Evolutionary conservation across 2,797 vertebrate species (phyloP).

Genomic region (Lutra lutra): DNA sequence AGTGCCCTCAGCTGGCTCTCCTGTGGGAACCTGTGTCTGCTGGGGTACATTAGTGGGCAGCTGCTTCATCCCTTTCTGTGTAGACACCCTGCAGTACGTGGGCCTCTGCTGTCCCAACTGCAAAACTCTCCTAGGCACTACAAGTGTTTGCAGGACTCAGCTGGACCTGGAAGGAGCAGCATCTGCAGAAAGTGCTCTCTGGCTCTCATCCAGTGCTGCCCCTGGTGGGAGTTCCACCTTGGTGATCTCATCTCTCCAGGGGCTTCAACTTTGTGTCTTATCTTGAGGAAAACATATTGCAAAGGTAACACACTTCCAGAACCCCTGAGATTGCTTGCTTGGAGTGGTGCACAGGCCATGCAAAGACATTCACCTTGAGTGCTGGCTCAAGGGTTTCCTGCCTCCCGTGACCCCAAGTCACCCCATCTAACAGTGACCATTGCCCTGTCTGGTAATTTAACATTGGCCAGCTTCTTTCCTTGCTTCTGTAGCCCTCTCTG

Average conservation of each 20-base stretch:
- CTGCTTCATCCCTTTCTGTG: slow-evolving; percentile 94
- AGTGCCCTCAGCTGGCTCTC: slow-evolving; percentile 90
- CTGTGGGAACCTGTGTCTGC: slow-evolving; percentile 88
- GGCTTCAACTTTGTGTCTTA: slow-evolving; percentile 20
- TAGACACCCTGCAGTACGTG: slow-evolving; percentile 90
- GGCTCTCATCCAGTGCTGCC: neutral
- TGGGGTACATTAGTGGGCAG: slow-evolving; percentile 90
- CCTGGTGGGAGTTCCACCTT: neutral
- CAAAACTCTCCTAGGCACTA: slow-evolving; percentile 87
- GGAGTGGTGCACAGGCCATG: neutral
- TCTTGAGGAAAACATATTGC: neutral
- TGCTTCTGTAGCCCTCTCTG: neutral
- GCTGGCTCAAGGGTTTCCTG: neutral
- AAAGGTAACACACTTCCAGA: slow-evolving; percentile 44
- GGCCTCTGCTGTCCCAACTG: slow-evolving; percentile 91
- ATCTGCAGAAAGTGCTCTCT: neutral
- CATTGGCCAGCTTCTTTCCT: neutral
- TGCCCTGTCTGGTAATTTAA: slow-evolving; percentile 10
- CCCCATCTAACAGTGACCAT: slow-evolving; percentile 32
- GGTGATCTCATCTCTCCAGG: neutral
- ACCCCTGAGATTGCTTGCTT: slow-evolving; percentile 61
- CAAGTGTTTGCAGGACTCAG: slow-evolving; percentile 88
- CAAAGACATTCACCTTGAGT: slow-evolving; percentile 44
- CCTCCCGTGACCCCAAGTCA: neutral
- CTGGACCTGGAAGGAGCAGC: neutral